Percentiles rank a stretch among this genome's conserved stretches.
These are phyloP conservation scores for Melieria picta DNA, from an alignment of 2,888 invertebrate genomes.

Conservation along the genomic window DNA sequence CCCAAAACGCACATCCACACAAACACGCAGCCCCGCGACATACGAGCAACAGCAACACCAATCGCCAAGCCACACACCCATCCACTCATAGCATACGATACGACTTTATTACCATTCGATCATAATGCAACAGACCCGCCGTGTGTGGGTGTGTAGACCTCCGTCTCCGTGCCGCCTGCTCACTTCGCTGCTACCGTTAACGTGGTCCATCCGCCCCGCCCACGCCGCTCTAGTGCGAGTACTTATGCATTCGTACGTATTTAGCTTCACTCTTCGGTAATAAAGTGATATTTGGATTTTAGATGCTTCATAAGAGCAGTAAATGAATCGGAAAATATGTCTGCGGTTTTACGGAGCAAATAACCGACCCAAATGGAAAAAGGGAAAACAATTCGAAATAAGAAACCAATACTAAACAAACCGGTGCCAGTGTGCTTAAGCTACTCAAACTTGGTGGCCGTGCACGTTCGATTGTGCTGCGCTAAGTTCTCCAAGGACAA, in stretches of 20 bases:
- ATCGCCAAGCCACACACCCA: background rate
- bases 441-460: no score
- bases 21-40: constrained; percentile 9
- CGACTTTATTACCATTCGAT: constrained; percentile 64
- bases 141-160: background rate
- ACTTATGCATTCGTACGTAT: background rate
- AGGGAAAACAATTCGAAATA: no score
- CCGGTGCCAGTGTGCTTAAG: no score
- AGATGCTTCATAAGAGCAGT: constrained; percentile 46
- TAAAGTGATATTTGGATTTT: constrained; percentile 52
- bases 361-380: no score
- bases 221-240: constrained; percentile 10
- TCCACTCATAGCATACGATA: constrained; percentile 35
- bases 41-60: constrained; percentile 10
- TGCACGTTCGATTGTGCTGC: no score
- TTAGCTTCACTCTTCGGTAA: constrained; percentile 49
- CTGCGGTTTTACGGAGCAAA: constrained; percentile 11
- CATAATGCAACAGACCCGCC: constrained; percentile 45
- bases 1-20: constrained; percentile 11
- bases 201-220: constrained; percentile 7
- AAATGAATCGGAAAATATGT: constrained; percentile 63
- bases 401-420: no score
- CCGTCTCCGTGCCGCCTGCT: constrained; percentile 4
- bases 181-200: background rate
- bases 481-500: no score